Base-by-base conservation (phyloP, 2,113 vertebrate species). In the Microtus richardsoni region DNA sequence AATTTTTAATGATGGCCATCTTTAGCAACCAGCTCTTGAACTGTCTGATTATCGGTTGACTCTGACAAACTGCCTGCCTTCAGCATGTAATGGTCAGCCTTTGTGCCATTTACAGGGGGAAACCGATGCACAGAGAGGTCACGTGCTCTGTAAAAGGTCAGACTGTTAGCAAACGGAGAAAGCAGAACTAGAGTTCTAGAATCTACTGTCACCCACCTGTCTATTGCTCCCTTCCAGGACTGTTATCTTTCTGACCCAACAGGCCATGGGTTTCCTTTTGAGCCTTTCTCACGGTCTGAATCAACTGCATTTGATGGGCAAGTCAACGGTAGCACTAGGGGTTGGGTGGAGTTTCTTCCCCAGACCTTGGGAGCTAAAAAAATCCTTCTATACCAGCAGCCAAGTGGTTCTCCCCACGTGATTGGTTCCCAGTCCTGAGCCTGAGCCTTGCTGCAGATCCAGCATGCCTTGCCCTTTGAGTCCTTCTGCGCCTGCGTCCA, bases 401-500 rank as follows among this genome's bases (percentile, higher is more conserved):
- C 5, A 13, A 68, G 68, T 14, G 41, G 14, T 79, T 28, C 9
- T 17, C 19, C 9, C 30, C 1, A 74, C 2, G 28, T 5, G 10
- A 24, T 1, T 14, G 88, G 79, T 89, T 47, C 83, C 22, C 12
- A 70, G 33, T 16, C 58, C 90, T 83, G 33, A 94, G 41, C 92
- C 64, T 41, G 58, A 54, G 89, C 86, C 1, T 19, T 0, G 30
- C 62, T 0, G 21, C 6, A 2, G 8, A n/a, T 52, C 33, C 0
- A 19, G 36, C 2, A 70, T 93, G 79, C 85, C 10, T 60, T 49
- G 39, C 44, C 83, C 91, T 95, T n/a, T 79, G 97, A 91, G 89
- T 91, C 73, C 39, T 64, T 80, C 77, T 96, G 98, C 49, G 64
- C 96, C 97, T 97, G 98, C 97, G 79, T 97, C 94, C 96, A 87